Conservation (phyloP, 2,888 invertebrate genomes). For the Heliconius cydno region DNA sequence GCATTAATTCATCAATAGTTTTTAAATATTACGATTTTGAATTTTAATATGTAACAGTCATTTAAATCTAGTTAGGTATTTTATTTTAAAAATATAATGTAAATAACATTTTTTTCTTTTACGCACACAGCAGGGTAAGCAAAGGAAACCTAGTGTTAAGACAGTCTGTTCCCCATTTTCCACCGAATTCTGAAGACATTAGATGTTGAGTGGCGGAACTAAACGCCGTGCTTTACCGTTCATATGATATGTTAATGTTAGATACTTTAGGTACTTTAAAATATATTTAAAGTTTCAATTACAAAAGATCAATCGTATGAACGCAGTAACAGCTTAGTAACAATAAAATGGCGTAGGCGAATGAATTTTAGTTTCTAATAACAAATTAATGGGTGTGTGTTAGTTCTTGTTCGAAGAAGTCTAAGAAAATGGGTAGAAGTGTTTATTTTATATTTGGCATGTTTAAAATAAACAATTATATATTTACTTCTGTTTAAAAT, state of each 20-base stretch:
- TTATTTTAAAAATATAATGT: too few species aligned
- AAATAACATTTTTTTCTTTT: too few species aligned
- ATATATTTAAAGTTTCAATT: background rate
- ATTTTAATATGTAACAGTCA: too few species aligned
- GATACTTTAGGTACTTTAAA: background rate
- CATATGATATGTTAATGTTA: background rate
- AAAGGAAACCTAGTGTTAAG: too few species aligned
- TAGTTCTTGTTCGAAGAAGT: background rate
- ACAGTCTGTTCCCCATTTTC: too few species aligned
- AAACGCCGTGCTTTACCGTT: too few species aligned
- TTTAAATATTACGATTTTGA: too few species aligned
- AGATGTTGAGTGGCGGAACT: too few species aligned
- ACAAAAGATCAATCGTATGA: conserved; percentile 7
- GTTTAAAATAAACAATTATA: background rate
- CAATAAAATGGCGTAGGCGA: conserved; percentile 28
- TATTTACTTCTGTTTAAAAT: conserved; percentile 7
- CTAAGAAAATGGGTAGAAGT: background rate
- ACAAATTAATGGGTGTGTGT: background rate
- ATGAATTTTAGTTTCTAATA: conserved; percentile 19
- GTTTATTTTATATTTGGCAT: conserved; percentile 7
- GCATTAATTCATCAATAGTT: too few species aligned
- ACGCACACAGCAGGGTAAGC: too few species aligned
- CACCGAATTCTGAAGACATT: too few species aligned
- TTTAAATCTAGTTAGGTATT: too few species aligned
- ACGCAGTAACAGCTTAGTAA: conserved; percentile 12